These are phyloP conservation scores for Lineus longissimus DNA, from an alignment of 1,140 invertebrate genomes.

Conservation along the genomic window DNA sequence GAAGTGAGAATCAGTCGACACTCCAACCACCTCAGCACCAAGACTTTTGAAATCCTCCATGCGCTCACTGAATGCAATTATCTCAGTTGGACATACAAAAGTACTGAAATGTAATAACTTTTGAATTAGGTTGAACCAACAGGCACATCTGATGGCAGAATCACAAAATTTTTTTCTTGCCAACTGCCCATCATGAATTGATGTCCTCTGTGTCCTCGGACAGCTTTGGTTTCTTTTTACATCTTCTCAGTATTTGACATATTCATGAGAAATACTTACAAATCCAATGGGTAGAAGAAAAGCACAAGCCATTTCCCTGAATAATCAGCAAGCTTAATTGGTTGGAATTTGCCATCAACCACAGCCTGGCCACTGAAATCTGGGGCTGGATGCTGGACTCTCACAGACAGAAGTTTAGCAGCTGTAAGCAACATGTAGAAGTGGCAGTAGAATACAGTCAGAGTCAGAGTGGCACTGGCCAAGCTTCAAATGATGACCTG, in stretches of 20 bases:
- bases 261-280: too few relatives aligned
- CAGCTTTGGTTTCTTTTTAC: too few relatives aligned
- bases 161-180: too few relatives aligned
- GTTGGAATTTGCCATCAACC: slow-evolving; percentile 84
- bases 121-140: too few relatives aligned
- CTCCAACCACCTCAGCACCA: slow-evolving; percentile 78
- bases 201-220: too few relatives aligned
- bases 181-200: too few relatives aligned
- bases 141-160: too few relatives aligned
- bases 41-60: slow-evolving; percentile 80
- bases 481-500: too few relatives aligned
- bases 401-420: slow-evolving; percentile 6
- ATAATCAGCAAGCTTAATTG: slow-evolving; percentile 83
- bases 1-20: slow-evolving; percentile 83
- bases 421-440: too few relatives aligned
- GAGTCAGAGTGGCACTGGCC: too few relatives aligned
- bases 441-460: too few relatives aligned
- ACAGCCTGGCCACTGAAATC: slow-evolving; percentile 74
- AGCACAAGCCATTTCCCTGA: slow-evolving; percentile 92
- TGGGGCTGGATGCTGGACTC: slow-evolving; percentile 63
- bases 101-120: slow-evolving; percentile 62
- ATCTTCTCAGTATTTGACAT: too few relatives aligned
- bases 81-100: slow-evolving; percentile 96
- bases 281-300: slow-evolving; percentile 96
- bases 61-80: slow-evolving; percentile 89